Base-by-base conservation (phyloP, 1,140 invertebrate genomes). In the Ooceraea biroi region DNA sequence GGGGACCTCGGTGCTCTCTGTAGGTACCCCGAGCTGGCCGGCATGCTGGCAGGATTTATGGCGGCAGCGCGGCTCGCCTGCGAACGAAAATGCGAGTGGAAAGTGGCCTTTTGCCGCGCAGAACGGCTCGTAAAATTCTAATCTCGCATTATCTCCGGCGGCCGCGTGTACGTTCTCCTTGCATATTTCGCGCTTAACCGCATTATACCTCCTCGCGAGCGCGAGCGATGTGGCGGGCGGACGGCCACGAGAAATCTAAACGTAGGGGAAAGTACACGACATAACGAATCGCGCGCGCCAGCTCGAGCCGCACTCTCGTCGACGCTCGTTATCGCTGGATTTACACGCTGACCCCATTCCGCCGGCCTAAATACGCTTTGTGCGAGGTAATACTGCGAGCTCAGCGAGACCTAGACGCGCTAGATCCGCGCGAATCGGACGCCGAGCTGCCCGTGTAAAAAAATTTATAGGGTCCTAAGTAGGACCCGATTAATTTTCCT, bases 101-200 rank as follows among this genome's bases (percentile, higher is more conserved):
- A 88, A 88, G 87, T 82, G 83, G 86, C 86, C 86, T 88, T 88
- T 88, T 85, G 83, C 86, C 77, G 77, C 69, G 72, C 60, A 46
- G 80, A 57, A 66, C 87, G 22, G 83, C 77, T 88, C 58, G 74
- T 88, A 88, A 88, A 88, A 88, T 88, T 85, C 76, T 88, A 88
- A 88, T 88, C 87, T 88, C 60, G 86, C 58, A 88, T 88, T 88
- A 88, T 88, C 87, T 85, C 72, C 52, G 48, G 57, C 50, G 30
- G 77, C 76, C 36, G n/a, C 36, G 36, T 36, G 66, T 76, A 88
- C 83, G 86, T 88, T 88, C 87, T 83, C 77, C 66, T 85, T 88
- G 86, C 86, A 88, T 88, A 88, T 88, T 88, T 88, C 68, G 86
- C 86, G 55, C 66, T n/a, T 65, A 87, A 76, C 85, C 48, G 78